phyloP scores from a whole-genome alignment of 23 tunicate genomes.

The Styela clava region DNA sequence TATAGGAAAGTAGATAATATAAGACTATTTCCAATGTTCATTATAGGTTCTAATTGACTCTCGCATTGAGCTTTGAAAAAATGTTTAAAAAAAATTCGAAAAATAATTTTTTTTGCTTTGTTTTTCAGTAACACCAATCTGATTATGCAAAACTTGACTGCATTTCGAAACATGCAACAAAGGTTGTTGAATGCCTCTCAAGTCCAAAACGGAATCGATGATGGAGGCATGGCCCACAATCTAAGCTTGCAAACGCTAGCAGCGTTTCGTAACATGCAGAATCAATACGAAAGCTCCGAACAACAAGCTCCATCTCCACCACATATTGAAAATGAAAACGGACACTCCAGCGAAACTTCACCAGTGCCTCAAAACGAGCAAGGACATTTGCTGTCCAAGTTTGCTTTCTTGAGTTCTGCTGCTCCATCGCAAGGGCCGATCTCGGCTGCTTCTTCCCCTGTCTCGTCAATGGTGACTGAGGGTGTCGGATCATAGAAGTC shows the following conservation, averaged over 20 bases:
- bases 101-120: too few relatives aligned
- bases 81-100: too few relatives aligned
- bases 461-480: conserved; percentile 22
- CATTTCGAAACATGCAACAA: conserved; percentile 4
- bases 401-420: conserved; percentile 13
- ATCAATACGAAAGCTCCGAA: background rate
- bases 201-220: background rate
- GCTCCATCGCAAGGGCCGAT: conserved; percentile 4
- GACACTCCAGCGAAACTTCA: conserved; percentile 15
- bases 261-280: background rate
- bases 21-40: too few relatives aligned
- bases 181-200: background rate
- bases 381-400: conserved; percentile 9
- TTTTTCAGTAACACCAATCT: background rate
- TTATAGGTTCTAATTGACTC: too few relatives aligned
- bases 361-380: background rate
- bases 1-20: too few relatives aligned
- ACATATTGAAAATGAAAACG: conserved; percentile 3
- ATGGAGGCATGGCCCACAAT: background rate
- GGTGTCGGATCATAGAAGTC: conserved; percentile 20
- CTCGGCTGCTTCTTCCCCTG: conserved; percentile 22
- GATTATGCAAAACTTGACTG: conserved; percentile 8
- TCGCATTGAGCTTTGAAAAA: too few relatives aligned
- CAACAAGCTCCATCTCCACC: conserved; percentile 16
- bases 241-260: background rate